Evolutionary conservation across 2,888 invertebrate species (phyloP), one percentile per base, ranked within the genome.

Genomic region (Metalampra italica): DNA sequence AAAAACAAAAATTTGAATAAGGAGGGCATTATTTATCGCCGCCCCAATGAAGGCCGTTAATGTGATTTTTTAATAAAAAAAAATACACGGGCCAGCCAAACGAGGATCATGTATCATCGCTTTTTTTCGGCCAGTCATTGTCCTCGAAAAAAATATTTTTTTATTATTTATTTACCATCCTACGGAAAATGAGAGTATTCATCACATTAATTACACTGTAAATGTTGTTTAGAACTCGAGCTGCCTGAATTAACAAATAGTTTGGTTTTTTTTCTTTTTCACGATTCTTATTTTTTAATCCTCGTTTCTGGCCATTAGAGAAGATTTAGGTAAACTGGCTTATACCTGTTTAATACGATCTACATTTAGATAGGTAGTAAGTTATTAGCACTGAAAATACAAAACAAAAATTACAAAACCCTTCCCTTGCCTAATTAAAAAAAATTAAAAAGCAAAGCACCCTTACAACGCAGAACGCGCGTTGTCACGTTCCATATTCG

Each of bases 1-100:
- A 87, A 88, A 85, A 88, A 84, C 82, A 85, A 86, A 87, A 88
- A 88, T 84, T 89, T 89, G 88, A 88, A 89, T 89, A 89, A 89
- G 88, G 87, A 89, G 86, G 72, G 81, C 87, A 88, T 88, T 87
- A 88, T 89, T 89, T 89, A 89, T 89, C 83, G 75, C 87, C 85
- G 86, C 85, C 86, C 89, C 87, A 88, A 88, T 88, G 88, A 88
- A 87, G 85, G 86, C 79, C 82, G 89, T 87, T 89, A 89, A 89
- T 89, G 87, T 88, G 89, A 89, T 88, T 88, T 88, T 88, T 88
- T 84, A 82, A 80, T 81, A 83, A 84, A 82, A 87, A 86, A 78
- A 84, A 59, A 59, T 79, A 84, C 78, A 81, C 81, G 78, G 76
- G 67, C 81, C 77, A 74, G 76, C 85, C 81, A 82, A 86, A 86